Evolutionary conservation across 2,888 invertebrate genomes (phyloP).

Genomic region (Platynereis dumerilii): DNA sequence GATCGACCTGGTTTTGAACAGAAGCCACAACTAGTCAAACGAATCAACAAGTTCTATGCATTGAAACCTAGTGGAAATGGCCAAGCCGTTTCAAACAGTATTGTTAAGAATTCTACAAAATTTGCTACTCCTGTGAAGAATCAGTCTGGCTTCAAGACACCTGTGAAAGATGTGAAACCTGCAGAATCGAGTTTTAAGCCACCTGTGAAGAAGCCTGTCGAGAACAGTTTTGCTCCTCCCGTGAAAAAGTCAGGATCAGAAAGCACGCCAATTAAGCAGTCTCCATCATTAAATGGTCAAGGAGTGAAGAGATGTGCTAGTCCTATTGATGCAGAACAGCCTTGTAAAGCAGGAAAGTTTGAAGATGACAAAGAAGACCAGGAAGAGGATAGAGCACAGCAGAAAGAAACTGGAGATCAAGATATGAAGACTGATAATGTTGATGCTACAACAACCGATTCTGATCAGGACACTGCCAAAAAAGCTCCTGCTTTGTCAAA

Average conservation of each 20-base stretch:
- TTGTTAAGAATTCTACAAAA: too few relatives aligned
- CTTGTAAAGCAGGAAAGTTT: not conserved
- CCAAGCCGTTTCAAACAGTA: too few relatives aligned
- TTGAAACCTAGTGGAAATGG: too few relatives aligned
- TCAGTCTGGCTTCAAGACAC: too few relatives aligned
- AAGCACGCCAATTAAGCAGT: not conserved
- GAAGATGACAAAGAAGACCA: not conserved
- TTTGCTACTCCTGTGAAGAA: too few relatives aligned
- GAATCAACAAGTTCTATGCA: too few relatives aligned
- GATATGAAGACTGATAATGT: too few relatives aligned
- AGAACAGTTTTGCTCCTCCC: not conserved
- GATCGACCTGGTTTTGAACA: too few relatives aligned
- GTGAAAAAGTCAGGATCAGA: not conserved
- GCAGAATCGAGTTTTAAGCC: not conserved
- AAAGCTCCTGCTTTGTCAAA: not conserved
- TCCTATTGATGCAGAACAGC: not conserved
- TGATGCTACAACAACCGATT: too few relatives aligned
- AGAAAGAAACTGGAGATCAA: not conserved
- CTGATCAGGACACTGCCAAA: constrained; percentile 5
- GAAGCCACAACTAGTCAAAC: too few relatives aligned
- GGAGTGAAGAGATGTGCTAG: not conserved
- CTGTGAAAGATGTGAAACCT: not conserved
- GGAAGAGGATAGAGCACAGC: not conserved
- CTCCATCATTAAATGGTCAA: too few relatives aligned
- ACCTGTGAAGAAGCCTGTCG: not conserved